These are phyloP conservation scores for Rhinopomastus cyanomelas DNA, from an alignment of 2,113 vertebrate species.

Conservation along the genomic window DNA sequence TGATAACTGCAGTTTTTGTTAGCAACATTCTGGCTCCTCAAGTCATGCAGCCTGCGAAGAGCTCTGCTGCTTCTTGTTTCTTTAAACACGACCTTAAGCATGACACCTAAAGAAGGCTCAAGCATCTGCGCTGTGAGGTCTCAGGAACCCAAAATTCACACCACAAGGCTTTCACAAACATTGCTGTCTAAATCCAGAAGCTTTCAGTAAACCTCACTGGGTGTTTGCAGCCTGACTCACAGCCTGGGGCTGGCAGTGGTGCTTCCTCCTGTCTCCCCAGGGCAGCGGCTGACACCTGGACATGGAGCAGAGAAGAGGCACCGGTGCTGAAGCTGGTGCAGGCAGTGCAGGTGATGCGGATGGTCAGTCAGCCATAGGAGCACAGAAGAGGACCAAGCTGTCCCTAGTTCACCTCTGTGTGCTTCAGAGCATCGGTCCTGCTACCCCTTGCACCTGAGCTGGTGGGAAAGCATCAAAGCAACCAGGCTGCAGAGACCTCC, in stretches of 20 bases:
- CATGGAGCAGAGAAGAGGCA: rapidly evolving
- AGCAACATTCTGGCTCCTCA: not conserved
- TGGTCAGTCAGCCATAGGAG: not conserved
- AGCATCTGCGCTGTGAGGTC: not conserved
- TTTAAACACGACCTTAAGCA: not conserved
- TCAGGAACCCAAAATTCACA: not conserved
- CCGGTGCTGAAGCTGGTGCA: not conserved
- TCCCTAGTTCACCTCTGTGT: not conserved
- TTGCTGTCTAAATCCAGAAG: not conserved
- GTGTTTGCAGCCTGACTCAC: not conserved
- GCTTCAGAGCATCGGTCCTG: not conserved
- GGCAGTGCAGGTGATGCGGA: not conserved
- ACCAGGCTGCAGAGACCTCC: not conserved
- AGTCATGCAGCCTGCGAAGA: not conserved
- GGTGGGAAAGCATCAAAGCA: rapidly evolving
- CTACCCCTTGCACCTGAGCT: rapidly evolving
- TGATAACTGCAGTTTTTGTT: slow-evolving; percentile 9
- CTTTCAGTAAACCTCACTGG: not conserved
- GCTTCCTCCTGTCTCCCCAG: not conserved
- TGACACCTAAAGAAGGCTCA: not conserved
- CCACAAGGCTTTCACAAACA: not conserved
- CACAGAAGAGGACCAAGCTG: not conserved
- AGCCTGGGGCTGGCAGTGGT: not conserved
- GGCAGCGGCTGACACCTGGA: rapidly evolving
- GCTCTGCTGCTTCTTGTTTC: not conserved